A percentile compares a stretch with the other conserved stretches of the same genome.
phyloP scores from a whole-genome alignment of 30 jellyfish, hydroid and myxozoan species.

The Hydractinia symbiolongicarpus region DNA sequence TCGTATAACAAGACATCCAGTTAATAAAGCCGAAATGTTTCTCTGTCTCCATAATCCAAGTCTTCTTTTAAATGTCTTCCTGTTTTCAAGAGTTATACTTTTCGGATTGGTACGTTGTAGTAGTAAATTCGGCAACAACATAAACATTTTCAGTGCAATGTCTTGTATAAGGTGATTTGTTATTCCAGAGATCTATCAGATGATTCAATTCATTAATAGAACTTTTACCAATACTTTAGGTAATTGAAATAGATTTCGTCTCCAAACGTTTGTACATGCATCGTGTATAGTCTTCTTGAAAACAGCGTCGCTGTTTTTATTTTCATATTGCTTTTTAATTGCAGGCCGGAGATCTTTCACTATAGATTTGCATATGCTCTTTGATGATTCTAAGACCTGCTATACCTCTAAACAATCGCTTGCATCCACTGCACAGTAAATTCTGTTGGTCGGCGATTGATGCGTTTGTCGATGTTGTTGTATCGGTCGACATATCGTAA shows the following conservation, averaged over 20 bases:
- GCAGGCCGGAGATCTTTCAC: neutral
- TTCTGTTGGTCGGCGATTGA: too few species aligned
- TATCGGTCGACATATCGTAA: too few species aligned
- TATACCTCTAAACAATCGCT: neutral
- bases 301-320: neutral
- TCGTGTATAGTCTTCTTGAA: neutral
- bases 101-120: neutral
- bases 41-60: neutral
- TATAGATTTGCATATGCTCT: constrained; percentile 4
- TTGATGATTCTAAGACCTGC: constrained; percentile 20
- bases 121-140: neutral
- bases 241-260: neutral
- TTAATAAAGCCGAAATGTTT: neutral
- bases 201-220: neutral
- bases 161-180: constrained; percentile 8
- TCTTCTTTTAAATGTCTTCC: neutral
- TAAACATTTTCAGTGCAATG: neutral
- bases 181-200: constrained; percentile 12
- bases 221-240: neutral
- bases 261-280: neutral
- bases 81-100: neutral
- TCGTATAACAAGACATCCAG: neutral
- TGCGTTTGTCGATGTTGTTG: too few species aligned
- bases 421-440: neutral
- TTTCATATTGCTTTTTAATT: neutral